phyloP scores from a whole-genome alignment of 2,113 vertebrate species.

The Rhinoptilus africanus region DNA sequence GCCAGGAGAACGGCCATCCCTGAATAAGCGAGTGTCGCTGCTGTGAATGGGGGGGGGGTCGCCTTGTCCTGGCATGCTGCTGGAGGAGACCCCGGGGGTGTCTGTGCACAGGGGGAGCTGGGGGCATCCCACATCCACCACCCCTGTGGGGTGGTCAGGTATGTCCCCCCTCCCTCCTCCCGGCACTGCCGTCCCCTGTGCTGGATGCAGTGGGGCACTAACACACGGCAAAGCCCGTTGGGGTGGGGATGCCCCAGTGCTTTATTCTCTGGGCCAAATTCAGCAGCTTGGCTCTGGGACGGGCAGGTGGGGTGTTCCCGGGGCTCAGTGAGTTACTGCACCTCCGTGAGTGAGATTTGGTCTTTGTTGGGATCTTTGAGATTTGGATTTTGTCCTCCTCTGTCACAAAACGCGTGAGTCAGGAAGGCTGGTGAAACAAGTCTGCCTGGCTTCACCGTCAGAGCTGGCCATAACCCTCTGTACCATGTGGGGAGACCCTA shows the following conservation, averaged over 20 bases:
- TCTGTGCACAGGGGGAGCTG: accelerated
- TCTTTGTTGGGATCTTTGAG: neutral
- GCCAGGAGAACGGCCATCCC: neutral
- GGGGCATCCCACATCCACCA: accelerated
- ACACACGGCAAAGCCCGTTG: neutral
- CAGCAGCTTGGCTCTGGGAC: accelerated
- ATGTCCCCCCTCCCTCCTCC: accelerated
- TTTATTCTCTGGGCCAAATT: neutral
- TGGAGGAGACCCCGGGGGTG: neutral
- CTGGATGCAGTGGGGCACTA: neutral
- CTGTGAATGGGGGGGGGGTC: accelerated
- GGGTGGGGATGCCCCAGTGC: neutral
- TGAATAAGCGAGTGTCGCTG: accelerated
- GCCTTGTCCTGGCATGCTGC: neutral
- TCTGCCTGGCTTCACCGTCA: neutral
- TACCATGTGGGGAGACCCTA: neutral
- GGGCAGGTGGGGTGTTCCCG: accelerated
- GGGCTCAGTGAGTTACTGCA: neutral
- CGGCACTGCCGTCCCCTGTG: neutral
- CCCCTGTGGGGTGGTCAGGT: neutral
- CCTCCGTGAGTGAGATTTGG: accelerated
- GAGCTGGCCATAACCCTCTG: neutral
- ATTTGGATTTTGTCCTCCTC: too few species aligned
- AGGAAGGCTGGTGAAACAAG: neutral
- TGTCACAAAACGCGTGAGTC: accelerated